These are phyloP conservation scores for Chaitophorus viminalis DNA, from an alignment of 2,888 invertebrate species.

Conservation along the genomic window DNA sequence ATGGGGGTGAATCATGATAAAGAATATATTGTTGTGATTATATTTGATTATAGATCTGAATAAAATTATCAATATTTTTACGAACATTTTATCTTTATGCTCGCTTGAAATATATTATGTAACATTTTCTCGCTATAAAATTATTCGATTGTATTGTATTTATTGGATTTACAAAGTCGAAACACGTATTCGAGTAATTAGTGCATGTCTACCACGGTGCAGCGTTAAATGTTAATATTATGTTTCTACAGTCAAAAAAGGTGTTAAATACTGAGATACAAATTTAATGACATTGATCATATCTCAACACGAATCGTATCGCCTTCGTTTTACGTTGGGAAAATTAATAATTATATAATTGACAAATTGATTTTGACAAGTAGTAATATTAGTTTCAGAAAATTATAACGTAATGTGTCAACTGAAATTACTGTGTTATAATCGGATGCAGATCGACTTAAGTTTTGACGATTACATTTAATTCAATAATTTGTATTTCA, in stretches of 20 bases:
- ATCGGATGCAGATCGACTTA: neutral
- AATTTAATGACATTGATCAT: neutral
- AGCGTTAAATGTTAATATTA: neutral
- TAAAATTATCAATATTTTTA: too few species aligned
- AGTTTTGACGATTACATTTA: conserved; percentile 1
- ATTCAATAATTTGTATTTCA: neutral
- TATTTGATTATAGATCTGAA: too few species aligned
- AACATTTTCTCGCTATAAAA: too few species aligned
- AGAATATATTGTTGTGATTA: too few species aligned
- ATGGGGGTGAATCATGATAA: too few species aligned
- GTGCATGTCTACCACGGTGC: neutral
- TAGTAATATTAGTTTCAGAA: neutral
- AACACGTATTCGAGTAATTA: neutral
- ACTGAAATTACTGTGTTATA: neutral
- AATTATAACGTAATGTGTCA: conserved; percentile 2
- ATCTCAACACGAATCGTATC: neutral
- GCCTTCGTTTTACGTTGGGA: neutral
- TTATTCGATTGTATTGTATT: too few species aligned
- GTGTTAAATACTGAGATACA: neutral
- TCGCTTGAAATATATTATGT: too few species aligned
- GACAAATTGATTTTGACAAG: conserved; percentile 7
- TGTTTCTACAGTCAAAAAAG: neutral
- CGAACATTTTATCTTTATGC: too few species aligned
- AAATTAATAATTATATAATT: conserved; percentile 2
- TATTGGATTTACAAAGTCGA: too few species aligned